Conservation (phyloP, 2,797 vertebrate species). For the Melanotaenia boesemani region DNA sequence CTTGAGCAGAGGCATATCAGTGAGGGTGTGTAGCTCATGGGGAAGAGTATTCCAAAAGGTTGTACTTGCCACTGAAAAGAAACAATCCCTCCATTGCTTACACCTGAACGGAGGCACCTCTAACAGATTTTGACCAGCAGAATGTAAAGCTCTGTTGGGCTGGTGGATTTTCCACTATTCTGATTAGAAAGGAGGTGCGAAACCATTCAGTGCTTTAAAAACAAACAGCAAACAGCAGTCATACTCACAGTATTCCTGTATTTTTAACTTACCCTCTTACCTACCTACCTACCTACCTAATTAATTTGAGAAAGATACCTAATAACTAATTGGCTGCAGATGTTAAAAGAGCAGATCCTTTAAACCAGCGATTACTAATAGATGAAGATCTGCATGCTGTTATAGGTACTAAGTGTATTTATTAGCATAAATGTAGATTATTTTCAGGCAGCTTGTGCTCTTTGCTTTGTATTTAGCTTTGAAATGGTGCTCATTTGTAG, state of each 20-base stretch:
- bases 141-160: no score
- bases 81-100: no score
- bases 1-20: no score
- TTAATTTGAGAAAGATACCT: conserved; percentile 13
- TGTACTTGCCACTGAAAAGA: no score
- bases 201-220: no score
- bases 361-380: conserved; percentile 11
- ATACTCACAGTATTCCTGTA: background rate
- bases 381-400: conserved; percentile 22
- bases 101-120: no score
- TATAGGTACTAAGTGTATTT: conserved; percentile 5
- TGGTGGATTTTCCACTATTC: no score
- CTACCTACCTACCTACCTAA: conserved; percentile 12
- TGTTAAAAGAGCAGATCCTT: conserved; percentile 20
- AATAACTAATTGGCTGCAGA: conserved; percentile 17
- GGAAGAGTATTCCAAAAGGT: no score
- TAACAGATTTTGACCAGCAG: no score
- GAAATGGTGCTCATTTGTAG: conserved; percentile 19
- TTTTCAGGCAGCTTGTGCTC: background rate
- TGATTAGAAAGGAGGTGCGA: no score
- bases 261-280: conserved; percentile 19
- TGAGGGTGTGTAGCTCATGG: no score
- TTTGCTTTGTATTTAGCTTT: conserved; percentile 34
- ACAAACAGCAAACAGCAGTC: background rate
- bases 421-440: conserved; percentile 19